Evolutionary conservation across 2,113 vertebrate genomes (phyloP), one percentile per base, ranked within the genome.

Genomic region (Orycteropus afer): DNA sequence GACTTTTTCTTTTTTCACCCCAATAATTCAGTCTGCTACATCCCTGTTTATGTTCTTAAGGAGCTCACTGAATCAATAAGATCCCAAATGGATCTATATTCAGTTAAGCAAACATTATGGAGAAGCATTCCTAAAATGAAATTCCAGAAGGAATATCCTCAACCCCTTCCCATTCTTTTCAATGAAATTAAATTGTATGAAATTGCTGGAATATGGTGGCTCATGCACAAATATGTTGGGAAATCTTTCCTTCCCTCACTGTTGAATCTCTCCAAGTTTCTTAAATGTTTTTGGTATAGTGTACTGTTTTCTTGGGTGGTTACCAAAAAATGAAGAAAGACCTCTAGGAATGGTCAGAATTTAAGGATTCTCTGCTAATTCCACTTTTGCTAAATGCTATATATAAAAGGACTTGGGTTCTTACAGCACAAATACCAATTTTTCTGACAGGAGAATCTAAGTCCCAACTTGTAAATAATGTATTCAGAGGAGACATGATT

Each of bases 1-100:
- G n/a, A 59, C 14, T 82, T 95, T 86, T 92, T 51, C 27, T 69
- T 73, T 47, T 79, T 53, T 90, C 63, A 53, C n/a, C 51, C 79
- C 74, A 17, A 69, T 37, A 34, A 32, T 51, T 89, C 40, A 55
- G 4, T 80, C 73, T 45, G 47, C n/a, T 40, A 15, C 7, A 11
- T 65, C 45, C 37, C 69, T 90, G 7, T 37, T 61, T 47, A 47
- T 67, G 47, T 61, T 59, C 20, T 69, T 42, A 65, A 91, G 67
- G 73, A 69, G 32, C 34, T 55, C 29, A 49, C 20, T 5, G 34
- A 6, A 27, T 85, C 77, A 67, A 57, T 77, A 29, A 91, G 83
- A 20, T 73, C 27, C 32, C 77, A 22, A 20, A 11, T 71, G 23
- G 53, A 47, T 37, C 9, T 8, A 2, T 40, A 45, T 29, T 17